Conservation (phyloP, 2,888 invertebrate species). For the Spisula subtruncata region DNA sequence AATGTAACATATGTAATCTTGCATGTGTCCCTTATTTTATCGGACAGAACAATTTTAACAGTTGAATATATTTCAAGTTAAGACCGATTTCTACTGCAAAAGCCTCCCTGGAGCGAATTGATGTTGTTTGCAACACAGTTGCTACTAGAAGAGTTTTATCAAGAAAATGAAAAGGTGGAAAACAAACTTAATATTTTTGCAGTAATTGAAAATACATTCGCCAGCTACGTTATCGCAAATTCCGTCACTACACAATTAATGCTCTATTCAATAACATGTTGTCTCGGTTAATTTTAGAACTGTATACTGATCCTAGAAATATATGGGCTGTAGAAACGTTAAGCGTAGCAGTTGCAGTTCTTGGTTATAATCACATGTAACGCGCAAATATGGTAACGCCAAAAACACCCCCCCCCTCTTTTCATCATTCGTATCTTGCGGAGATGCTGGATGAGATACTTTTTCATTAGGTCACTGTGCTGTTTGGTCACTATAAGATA, state of each 20-base stretch:
- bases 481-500: too few relatives aligned
- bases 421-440: too few relatives aligned
- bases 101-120: neutral
- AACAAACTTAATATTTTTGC: neutral
- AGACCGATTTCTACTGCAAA: neutral
- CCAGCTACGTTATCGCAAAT: neutral
- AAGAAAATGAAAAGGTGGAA: neutral
- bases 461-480: too few relatives aligned
- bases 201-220: neutral
- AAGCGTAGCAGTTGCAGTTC: too few relatives aligned
- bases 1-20: neutral
- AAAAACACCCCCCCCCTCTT: too few relatives aligned
- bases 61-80: neutral
- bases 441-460: too few relatives aligned
- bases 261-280: neutral
- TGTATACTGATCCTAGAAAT: too few relatives aligned
- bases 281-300: too few relatives aligned
- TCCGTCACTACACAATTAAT: neutral
- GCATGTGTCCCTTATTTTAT: neutral
- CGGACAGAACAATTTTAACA: neutral
- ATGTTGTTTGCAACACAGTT: constrained; percentile 1
- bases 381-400: too few relatives aligned
- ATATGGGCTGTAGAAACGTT: too few relatives aligned
- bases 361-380: too few relatives aligned
- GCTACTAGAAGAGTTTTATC: neutral